Conservation (phyloP, 2,113 vertebrate genomes). For the Erythrocercus mccallii region DNA sequence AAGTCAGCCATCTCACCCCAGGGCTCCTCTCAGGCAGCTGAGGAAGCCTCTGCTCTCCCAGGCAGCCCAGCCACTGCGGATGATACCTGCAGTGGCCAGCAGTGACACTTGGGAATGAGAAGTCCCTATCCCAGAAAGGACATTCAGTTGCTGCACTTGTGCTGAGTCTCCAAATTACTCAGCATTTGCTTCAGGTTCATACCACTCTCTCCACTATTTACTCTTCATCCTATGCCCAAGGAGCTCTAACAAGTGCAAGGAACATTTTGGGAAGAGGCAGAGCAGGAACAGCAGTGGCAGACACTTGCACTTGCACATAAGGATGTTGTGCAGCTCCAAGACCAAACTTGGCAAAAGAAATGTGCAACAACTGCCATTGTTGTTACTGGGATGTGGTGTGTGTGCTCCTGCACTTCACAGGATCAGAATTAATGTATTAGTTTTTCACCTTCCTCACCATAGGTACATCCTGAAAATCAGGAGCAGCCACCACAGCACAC, state of each 20-base stretch:
- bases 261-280: not conserved
- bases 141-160: not conserved
- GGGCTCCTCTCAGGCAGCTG: not conserved
- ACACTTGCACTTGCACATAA: not conserved
- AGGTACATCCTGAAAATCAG: not conserved
- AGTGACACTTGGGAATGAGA: not conserved
- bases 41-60: not conserved
- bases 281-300: not conserved
- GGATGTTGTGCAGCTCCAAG: not conserved
- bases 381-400: not conserved
- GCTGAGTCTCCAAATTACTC: not conserved
- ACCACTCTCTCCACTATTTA: not conserved
- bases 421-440: not conserved
- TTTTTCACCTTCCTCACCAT: accelerated
- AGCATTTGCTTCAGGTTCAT: not conserved
- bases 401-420: not conserved
- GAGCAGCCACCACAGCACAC: not conserved
- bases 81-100: not conserved
- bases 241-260: not conserved
- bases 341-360: not conserved
- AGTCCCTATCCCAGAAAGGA: not conserved
- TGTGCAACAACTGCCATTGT: not conserved
- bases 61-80: not conserved
- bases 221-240: not conserved
- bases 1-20: accelerated